Conservation (phyloP, 2,888 invertebrate species). For the Metellina segmentata region DNA sequence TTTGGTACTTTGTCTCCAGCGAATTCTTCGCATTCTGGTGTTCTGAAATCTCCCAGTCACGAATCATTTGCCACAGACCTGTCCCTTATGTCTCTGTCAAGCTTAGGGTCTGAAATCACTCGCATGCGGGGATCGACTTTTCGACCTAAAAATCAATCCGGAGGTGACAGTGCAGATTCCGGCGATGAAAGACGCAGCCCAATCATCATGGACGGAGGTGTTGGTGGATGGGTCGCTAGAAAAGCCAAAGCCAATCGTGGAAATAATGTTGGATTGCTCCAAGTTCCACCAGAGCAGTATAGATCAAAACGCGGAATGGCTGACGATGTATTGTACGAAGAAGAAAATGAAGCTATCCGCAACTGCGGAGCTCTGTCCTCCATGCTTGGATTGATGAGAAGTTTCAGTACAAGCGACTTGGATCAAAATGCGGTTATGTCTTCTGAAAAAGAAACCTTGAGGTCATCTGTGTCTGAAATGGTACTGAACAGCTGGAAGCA, state of each 20-base stretch:
- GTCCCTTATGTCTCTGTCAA: constrained; percentile 89
- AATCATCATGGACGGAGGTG: constrained; percentile 63
- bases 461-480: constrained; percentile 80
- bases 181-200: constrained; percentile 73
- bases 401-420: constrained; percentile 91
- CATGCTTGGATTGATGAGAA: constrained; percentile 88
- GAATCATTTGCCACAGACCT: constrained; percentile 92
- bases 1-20: constrained; percentile 57
- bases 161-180: constrained; percentile 64
- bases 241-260: constrained; percentile 14
- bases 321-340: constrained; percentile 86
- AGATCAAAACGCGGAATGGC: constrained; percentile 70
- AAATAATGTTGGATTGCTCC: constrained; percentile 56
- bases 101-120: constrained; percentile 79
- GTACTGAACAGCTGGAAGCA: constrained; percentile 78
- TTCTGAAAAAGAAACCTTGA: constrained; percentile 78
- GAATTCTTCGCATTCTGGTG: constrained; percentile 54
- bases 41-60: constrained; percentile 87
- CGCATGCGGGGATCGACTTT: constrained; percentile 48
- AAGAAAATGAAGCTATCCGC: constrained; percentile 89
- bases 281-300: constrained; percentile 78
- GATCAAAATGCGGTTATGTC: constrained; percentile 80
- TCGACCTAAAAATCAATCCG: constrained; percentile 35
- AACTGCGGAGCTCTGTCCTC: constrained; percentile 90
- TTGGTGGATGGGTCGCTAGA: constrained; percentile 67